Evolutionary conservation across 1,140 invertebrate species (phyloP), one percentile per base, ranked within the genome.

Genomic region (Ladona fulva): DNA sequence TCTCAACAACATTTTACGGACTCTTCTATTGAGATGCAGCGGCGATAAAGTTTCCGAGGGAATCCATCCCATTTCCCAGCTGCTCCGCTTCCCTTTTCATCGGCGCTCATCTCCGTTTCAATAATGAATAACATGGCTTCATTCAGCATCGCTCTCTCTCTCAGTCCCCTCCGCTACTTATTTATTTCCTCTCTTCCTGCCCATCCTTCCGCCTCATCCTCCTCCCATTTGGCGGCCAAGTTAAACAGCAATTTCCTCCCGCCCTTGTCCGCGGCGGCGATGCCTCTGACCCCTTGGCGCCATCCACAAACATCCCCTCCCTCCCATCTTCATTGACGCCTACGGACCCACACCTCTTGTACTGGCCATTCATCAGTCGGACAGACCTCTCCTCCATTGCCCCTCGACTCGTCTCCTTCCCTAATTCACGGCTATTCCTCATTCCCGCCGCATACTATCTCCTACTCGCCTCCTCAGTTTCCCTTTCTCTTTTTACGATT

Each of bases 241-340:
- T 66, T 66, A 66, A 66, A 66, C 12, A 66, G 52, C 52, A 66
- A 66, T 66, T 66, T 66, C 52, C 52, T 66, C 52, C 52, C 52
- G 14, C n/a, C 52, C 16, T 66, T 66, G 5, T 66, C 44, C 44
- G 44, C 44, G 44, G 44, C 44, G 44, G 10, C 44, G 44, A 19
- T 19, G 44, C 10, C 52, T 66, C 52, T 66, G 52, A 66, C 52
- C 52, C 52, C 52, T 66, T 66, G 52, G 52, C 52, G 52, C 52
- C 52, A 66, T 66, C 52, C 52, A 52, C 44, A 52, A 52, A 52
- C 44, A 52, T 52, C 44, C 44, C 44, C 10, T 19, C 52, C 52
- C 52, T 3, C n/a, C 12, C 52, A 3, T 66, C 52, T 66, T 66
- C 52, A 66, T 66, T 66, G 52, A 66, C 52, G 52, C 52, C 52